Conservation (phyloP, 2,888 invertebrate species). For the Chromoteleia sp. region DNA sequence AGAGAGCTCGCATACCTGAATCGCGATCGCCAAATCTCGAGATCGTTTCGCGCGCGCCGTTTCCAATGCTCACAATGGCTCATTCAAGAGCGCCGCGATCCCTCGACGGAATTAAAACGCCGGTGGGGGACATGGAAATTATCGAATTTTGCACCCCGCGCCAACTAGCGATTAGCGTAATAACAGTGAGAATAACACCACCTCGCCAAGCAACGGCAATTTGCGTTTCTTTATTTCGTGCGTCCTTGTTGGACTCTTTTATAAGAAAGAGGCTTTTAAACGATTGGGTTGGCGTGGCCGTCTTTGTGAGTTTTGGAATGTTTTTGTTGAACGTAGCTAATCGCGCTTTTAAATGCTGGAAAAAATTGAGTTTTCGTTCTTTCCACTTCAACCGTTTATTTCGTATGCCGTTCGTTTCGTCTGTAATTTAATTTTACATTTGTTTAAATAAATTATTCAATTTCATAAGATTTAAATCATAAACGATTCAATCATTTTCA, state of each 20-base stretch:
- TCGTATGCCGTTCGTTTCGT: too few species aligned
- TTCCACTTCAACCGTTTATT: too few species aligned
- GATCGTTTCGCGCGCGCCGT: slow-evolving; percentile 49
- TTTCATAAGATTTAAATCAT: too few species aligned
- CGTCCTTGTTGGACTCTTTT: slow-evolving; percentile 14
- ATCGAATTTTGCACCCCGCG: slow-evolving; percentile 48
- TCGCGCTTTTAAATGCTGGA: neutral
- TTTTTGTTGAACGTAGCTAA: slow-evolving; percentile 5
- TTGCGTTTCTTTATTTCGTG: slow-evolving; percentile 45
- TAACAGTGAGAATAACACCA: slow-evolving; percentile 46
- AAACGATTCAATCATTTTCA: too few species aligned
- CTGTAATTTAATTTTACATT: too few species aligned
- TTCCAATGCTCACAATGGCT: slow-evolving; percentile 41
- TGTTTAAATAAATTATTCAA: too few species aligned
- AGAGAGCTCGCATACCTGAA: slow-evolving; percentile 63
- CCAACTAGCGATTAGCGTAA: slow-evolving; percentile 50
- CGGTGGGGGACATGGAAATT: slow-evolving; percentile 51
- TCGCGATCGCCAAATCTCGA: slow-evolving; percentile 52
- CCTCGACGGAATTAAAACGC: slow-evolving; percentile 41
- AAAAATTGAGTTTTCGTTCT: neutral
- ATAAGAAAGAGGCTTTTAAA: slow-evolving; percentile 25
- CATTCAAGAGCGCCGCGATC: slow-evolving; percentile 32
- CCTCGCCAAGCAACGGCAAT: slow-evolving; percentile 25
- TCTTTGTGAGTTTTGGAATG: slow-evolving; percentile 8
- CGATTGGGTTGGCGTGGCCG: slow-evolving; percentile 3